phyloP scores from a whole-genome alignment of 2,888 invertebrate species.

The Leptopilina myrica region DNA sequence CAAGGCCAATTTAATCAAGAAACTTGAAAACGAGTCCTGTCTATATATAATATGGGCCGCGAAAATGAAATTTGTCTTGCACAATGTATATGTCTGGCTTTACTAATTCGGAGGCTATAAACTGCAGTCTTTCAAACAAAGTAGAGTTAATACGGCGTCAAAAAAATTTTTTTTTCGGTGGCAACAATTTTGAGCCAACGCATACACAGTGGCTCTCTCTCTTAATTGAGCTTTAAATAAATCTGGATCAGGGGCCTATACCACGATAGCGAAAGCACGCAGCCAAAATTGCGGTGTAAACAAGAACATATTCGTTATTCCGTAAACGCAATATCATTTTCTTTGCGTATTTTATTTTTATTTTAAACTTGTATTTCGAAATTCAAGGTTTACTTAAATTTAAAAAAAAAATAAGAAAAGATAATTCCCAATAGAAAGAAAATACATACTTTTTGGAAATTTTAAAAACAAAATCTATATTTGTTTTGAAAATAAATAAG shows the following conservation, averaged over 20 bases:
- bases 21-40: neutral
- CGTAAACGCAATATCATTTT: too few species aligned
- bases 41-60: conserved; percentile 5
- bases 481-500: too few species aligned
- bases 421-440: too few species aligned
- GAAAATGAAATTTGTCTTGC: conserved; percentile 26
- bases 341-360: too few species aligned
- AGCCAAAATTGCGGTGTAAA: neutral
- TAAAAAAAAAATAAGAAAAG: too few species aligned
- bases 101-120: conserved; percentile 10
- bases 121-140: conserved; percentile 18
- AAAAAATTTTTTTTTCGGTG: neutral
- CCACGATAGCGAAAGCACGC: neutral
- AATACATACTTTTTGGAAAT: too few species aligned
- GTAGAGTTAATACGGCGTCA: neutral
- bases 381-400: too few species aligned
- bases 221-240: conserved; percentile 9
- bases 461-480: too few species aligned
- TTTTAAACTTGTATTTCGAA: too few species aligned
- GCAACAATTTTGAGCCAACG: neutral
- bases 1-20: neutral
- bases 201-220: neutral
- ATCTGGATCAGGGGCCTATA: neutral
- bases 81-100: neutral
- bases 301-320: neutral